Evolutionary conservation across 2,888 invertebrate genomes (phyloP), one percentile per base, ranked within the genome.

Genomic region (Cynaeus angustus): DNA sequence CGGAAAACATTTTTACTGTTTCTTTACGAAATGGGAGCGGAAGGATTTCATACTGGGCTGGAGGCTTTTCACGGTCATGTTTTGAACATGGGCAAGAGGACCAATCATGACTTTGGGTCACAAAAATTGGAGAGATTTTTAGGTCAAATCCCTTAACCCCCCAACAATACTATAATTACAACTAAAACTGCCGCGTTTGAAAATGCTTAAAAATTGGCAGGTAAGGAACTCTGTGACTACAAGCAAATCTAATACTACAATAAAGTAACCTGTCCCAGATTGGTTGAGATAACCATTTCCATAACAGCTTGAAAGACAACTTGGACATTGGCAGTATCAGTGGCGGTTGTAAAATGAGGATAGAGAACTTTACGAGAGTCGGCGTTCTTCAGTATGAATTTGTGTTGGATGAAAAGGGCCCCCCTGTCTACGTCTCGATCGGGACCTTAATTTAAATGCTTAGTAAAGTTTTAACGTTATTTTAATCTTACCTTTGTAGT

Each of bases 331-430:
- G 88, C 88, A 16, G 90, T 91, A 78, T 91, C 90, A 0, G 90
- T 91, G 28, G 91, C 91, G 8, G 90, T 91, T 41, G 90, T 90
- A 80, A 90, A 90, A 83, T 91, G 91, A 1, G 90, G 89, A 81
- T 89, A 90, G 26, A 90, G 84, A 8, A 89, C 87, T 81, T 89
- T 88, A 50, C 88, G 84, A 4, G 88, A 87, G 76, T 88, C 87
- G 21, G 85, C 86, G 79, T 88, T 89, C 72, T 87, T 86, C 72
- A 87, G 79, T 26, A 88, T 86, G 77, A 90, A 90, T 78, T 89
- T 87, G 73, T 88, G 88, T 80, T 90, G 90, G 61, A 91, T 89
- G 79, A 88, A 90, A 12, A 89, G 82, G 2, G 90, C 90, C 9
- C 89, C 89, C 75, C 87, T 82, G 79, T 91, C 90, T 6, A 90